Evolutionary conservation across 2,797 vertebrate species (phyloP), one percentile per base, ranked within the genome.

Genomic region (Sparidentex hasta): DNA sequence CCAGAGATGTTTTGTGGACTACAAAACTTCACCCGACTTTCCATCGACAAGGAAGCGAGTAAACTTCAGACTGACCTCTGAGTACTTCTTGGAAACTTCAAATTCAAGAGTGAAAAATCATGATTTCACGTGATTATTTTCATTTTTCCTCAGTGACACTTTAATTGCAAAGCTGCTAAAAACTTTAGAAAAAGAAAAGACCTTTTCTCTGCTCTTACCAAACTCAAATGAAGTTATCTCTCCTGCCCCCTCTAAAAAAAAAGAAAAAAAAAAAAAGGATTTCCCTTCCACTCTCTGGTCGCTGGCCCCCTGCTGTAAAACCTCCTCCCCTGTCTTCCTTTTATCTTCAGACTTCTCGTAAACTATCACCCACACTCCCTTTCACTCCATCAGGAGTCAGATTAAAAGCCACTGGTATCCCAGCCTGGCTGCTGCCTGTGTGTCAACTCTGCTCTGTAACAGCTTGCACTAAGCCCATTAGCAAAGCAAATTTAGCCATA

Each of bases 401-500:
- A 94, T 94, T 88, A 94, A 92, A 92, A 86, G 77, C 81, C 72
- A 68, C 46, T 71, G 86, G 90, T 54, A 74, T 92, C 86, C 87
- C 74, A 63, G 75, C 78, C 81, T 16, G 83, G 74, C 86, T 55
- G 83, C 87, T 87, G 38, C 38, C 38, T 38, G 86, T 13, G 88
- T 81, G 90, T 93, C 92, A 82, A 85, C 89, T 89, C 87, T 81
- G 75, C 88, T 84, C 90, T 94, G 96, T 90, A 94, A 95, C 96
- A 96, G 96, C 96, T 96, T 95, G 95, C 86, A 1, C 78, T 96
- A 96, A 96, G 93, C 93, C 94, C 94, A 95, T 96, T 96, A 96
- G 93, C 89, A 93, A 90, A 93, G 95, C 93, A 95, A 95, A 95
- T 96, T 94, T 95, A 94, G 94, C 88, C 90, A 90, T 94, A 95